Percentiles rank a stretch among this genome's conserved stretches.
phyloP scores from a whole-genome alignment of 2,797 vertebrate species.

The Stomatorhinus walkeri region DNA sequence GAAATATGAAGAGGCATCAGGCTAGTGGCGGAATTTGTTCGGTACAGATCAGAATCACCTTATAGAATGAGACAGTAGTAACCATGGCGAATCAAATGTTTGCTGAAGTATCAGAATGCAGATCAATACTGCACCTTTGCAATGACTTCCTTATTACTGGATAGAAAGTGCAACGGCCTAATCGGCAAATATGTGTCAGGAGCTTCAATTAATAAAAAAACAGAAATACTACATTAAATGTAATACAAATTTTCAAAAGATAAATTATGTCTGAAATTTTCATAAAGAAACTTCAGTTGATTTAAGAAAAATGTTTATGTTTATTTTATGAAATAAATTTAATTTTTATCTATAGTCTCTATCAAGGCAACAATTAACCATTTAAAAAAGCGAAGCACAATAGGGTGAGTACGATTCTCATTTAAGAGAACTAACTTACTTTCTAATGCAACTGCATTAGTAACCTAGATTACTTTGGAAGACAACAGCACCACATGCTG shows the following conservation, averaged over 20 bases:
- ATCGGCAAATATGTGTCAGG: neutral
- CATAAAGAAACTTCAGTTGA: neutral
- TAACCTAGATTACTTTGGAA: neutral
- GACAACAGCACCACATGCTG: conserved; percentile 1
- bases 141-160: neutral
- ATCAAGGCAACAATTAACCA: neutral
- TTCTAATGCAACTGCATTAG: neutral
- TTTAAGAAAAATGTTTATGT: neutral
- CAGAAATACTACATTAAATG: neutral
- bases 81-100: neutral
- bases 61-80: neutral
- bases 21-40: neutral
- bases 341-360: neutral
- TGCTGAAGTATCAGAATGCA: neutral
- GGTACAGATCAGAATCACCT: neutral
- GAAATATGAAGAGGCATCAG: neutral
- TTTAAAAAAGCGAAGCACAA: neutral
- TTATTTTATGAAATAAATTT: neutral
- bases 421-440: neutral
- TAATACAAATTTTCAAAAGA: neutral
- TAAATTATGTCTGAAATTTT: neutral
- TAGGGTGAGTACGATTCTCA: neutral
- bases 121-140: neutral
- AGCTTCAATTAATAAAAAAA: neutral
- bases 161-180: neutral